Evolutionary conservation across 2,797 vertebrate genomes (phyloP).

Genomic region (Poecilia gillii): DNA sequence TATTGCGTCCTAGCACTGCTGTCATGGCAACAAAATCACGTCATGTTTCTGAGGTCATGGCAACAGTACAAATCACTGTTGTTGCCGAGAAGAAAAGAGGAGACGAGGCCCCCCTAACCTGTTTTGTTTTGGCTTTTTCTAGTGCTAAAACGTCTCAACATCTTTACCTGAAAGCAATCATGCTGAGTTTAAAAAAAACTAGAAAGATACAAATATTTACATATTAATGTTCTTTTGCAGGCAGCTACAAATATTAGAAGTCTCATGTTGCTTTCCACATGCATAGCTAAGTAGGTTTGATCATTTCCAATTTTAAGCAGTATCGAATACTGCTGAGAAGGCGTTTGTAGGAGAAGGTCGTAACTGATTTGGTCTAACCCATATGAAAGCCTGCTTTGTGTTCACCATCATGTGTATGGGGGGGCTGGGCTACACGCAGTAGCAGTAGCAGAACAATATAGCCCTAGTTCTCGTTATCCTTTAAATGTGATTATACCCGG

Average conservation of each 20-base stretch:
- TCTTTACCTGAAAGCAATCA: conserved; percentile 1
- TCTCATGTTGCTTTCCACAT: conserved; percentile 5
- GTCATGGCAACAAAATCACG: conserved; percentile 79
- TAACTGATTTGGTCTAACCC: conserved; percentile 40
- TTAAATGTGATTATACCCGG: conserved; percentile 68
- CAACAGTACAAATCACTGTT: conserved; percentile 69
- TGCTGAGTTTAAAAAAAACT: background rate
- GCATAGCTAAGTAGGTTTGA: conserved; percentile 14
- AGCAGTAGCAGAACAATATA: conserved; percentile 59
- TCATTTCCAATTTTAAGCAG: conserved; percentile 7
- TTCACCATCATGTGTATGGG: conserved; percentile 48
- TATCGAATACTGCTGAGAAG: conserved; percentile 5
- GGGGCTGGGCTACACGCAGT: conserved; percentile 37
- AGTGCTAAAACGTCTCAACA: conserved; percentile 40
- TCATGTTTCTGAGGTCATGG: conserved; percentile 78
- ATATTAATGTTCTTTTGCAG: background rate
- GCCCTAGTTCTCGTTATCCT: conserved; percentile 63
- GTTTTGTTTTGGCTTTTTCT: conserved; percentile 39
- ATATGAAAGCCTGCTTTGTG: conserved; percentile 62
- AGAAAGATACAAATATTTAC: conserved; percentile 10
- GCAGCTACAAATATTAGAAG: background rate
- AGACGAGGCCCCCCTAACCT: conserved; percentile 45
- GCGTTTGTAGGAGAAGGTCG: conserved; percentile 33
- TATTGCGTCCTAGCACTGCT: conserved; percentile 70
- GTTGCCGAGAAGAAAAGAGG: conserved; percentile 73